phyloP scores from a whole-genome alignment of 2,888 invertebrate genomes.

The Scelioninae gen. 1 region DNA sequence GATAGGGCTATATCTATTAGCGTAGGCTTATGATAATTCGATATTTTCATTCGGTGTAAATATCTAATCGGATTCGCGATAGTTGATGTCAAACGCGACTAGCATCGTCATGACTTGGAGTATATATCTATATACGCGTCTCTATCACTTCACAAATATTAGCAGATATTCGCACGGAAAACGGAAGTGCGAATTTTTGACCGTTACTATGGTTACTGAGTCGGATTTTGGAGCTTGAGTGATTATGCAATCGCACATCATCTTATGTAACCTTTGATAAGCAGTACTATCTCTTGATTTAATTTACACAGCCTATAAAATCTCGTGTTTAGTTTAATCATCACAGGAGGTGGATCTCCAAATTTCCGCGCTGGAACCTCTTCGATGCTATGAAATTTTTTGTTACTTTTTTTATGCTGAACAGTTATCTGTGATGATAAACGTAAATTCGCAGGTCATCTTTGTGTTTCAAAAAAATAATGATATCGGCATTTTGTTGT shows the following conservation, averaged over 20 bases:
- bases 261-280: constrained; percentile 55
- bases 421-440: constrained; percentile 36
- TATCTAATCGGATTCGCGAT: constrained; percentile 76
- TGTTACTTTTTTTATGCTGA: constrained; percentile 3
- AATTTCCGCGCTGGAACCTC: background rate
- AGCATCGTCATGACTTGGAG: constrained; percentile 50
- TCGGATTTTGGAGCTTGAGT: background rate
- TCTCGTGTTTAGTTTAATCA: constrained; percentile 12
- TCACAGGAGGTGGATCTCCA: background rate
- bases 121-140: constrained; percentile 1
- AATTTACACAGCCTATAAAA: no score
- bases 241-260: constrained; percentile 25
- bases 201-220: background rate
- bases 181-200: constrained; percentile 8
- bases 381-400: background rate
- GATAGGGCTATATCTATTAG: constrained; percentile 79
- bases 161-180: constrained; percentile 4
- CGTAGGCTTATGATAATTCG: constrained; percentile 77
- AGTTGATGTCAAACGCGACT: constrained; percentile 53
- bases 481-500: background rate
- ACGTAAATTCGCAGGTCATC: constrained; percentile 55
- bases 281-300: constrained; percentile 31
- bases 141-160: constrained; percentile 21
- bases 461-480: constrained; percentile 45
- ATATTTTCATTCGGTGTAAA: constrained; percentile 67